These are phyloP conservation scores for Microctonus aethiopoides DNA, from an alignment of 2,888 invertebrate genomes.

Conservation along the genomic window DNA sequence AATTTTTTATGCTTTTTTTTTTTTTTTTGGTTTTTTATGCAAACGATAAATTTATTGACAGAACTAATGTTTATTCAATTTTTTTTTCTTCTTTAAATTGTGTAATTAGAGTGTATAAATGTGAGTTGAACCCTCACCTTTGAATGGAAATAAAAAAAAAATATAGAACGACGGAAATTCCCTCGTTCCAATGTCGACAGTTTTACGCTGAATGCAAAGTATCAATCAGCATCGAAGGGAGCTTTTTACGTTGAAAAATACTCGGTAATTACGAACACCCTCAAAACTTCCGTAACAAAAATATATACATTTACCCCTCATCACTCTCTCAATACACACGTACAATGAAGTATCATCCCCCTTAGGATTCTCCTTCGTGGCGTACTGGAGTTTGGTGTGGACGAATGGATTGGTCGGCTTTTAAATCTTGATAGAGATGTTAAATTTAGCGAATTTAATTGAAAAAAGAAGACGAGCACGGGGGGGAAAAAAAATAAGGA, in stretches of 20 bases:
- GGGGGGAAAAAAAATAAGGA: background rate
- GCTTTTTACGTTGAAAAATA: conserved; percentile 59
- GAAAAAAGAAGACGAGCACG: conserved; percentile 29
- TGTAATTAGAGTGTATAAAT: no score
- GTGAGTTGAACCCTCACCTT: no score
- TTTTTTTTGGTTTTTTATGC: no score
- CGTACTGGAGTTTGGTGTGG: conserved; percentile 30
- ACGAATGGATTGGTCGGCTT: conserved; percentile 40
- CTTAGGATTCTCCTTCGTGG: conserved; percentile 13
- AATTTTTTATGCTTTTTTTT: background rate
- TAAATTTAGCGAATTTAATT: conserved; percentile 44
- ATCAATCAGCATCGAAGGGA: conserved; percentile 60
- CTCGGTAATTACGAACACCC: conserved; percentile 62
- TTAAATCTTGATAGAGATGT: conserved; percentile 46
- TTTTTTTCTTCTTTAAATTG: background rate
- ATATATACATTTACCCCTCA: conserved; percentile 50
- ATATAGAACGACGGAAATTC: no score
- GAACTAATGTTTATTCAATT: background rate
- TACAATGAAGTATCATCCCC: conserved; percentile 3
- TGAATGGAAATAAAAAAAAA: no score
- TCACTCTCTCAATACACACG: conserved; percentile 5
- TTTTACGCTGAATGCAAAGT: conserved; percentile 62
- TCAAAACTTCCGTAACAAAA: conserved; percentile 46
- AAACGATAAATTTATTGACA: no score
- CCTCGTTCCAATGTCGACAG: conserved; percentile 15